These are phyloP conservation scores for Sphecodes monilicornis DNA, from an alignment of 2,888 invertebrate genomes.

Conservation along the genomic window DNA sequence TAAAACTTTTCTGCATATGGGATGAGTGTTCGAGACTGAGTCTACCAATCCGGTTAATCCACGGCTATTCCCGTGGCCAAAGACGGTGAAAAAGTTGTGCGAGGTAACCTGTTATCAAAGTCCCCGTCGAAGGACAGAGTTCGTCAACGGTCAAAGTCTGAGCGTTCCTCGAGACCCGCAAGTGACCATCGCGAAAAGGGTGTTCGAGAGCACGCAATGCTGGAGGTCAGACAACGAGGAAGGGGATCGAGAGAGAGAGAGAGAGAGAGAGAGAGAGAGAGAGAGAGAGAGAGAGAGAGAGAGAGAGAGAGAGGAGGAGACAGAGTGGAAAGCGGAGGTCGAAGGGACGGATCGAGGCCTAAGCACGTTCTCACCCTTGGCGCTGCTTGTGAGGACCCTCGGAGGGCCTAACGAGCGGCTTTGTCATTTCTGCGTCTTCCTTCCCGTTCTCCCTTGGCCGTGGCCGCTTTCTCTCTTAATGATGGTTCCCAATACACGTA, in stretches of 20 bases:
- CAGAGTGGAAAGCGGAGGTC: constrained; percentile 72
- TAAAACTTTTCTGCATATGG: neutral
- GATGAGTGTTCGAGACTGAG: neutral
- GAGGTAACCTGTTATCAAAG: constrained; percentile 7
- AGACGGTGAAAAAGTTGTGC: constrained; percentile 1
- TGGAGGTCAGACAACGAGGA: constrained; percentile 57
- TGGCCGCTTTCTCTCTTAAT: constrained; percentile 77
- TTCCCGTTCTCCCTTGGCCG: constrained; percentile 56
- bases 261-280: constrained; percentile 48
- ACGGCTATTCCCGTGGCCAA: neutral
- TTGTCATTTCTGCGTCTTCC: constrained; percentile 81
- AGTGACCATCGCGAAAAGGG: constrained; percentile 78
- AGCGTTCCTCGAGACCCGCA: constrained; percentile 52
- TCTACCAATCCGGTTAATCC: neutral
- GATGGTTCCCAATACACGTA: constrained; percentile 78
- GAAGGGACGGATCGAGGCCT: constrained; percentile 81
- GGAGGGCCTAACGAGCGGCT: constrained; percentile 84
- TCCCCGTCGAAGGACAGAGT: constrained; percentile 3
- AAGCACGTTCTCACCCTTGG: constrained; percentile 85
- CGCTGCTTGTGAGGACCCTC: constrained; percentile 82
- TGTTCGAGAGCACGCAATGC: constrained; percentile 66
- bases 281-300: constrained; percentile 26
- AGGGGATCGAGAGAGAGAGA: constrained; percentile 43
- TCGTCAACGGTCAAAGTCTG: constrained; percentile 45
- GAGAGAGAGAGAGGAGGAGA: constrained; percentile 39